Percentiles rank a stretch among this genome's conserved stretches.
These are phyloP conservation scores for Pipistrellus nathusii DNA, from an alignment of 2,797 vertebrate genomes.

Conservation along the genomic window DNA sequence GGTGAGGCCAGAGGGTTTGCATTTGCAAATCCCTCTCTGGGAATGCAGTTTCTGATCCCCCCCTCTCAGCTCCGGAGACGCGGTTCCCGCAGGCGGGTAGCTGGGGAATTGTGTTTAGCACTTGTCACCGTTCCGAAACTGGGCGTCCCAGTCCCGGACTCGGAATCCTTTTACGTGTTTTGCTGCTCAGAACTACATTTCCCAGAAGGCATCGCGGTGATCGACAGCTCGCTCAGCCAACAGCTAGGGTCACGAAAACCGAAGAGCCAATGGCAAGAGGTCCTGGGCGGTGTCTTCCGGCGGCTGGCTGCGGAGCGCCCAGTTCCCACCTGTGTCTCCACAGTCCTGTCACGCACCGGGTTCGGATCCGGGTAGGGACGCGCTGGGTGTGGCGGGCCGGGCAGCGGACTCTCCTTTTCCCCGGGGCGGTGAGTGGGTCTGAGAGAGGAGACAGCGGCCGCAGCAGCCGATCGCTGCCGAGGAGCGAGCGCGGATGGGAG, in stretches of 20 bases:
- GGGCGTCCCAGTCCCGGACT: neutral
- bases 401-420: neutral
- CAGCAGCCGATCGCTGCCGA: no score
- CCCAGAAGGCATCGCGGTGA: constrained; percentile 38
- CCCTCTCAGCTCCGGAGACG: neutral
- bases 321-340: constrained; percentile 12
- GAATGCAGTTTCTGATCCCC: neutral
- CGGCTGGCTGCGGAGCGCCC: accelerated
- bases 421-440: constrained; percentile 57
- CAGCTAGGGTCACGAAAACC: neutral
- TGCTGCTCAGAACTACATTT: constrained; percentile 47
- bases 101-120: neutral
- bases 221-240: neutral
- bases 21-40: neutral
- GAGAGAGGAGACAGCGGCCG: neutral
- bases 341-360: neutral
- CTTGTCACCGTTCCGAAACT: neutral
- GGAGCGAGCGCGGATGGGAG: neutral
- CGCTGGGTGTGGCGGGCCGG: neutral
- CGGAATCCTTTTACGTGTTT: neutral
- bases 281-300: constrained; percentile 9
- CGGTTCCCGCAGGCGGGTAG: neutral
- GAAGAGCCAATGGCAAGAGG: constrained; percentile 13
- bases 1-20: neutral
- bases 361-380: neutral